Percentiles rank a stretch among this genome's conserved stretches.
These are phyloP conservation scores for Drosophila repletoides DNA, from an alignment of 1,140 invertebrate species.

Conservation along the genomic window DNA sequence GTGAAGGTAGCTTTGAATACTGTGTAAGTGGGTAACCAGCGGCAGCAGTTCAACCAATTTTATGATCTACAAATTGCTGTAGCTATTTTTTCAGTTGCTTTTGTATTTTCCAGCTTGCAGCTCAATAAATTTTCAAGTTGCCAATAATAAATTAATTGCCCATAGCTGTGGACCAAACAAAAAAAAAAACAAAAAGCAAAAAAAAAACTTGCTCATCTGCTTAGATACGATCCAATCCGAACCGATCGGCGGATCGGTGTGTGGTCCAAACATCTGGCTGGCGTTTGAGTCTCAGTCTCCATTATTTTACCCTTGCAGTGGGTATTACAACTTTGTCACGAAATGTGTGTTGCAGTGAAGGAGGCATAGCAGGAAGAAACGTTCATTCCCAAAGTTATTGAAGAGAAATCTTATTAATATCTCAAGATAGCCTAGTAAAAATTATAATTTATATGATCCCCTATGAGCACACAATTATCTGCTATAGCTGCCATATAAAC, in stretches of 20 bases:
- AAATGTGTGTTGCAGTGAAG: too few relatives aligned
- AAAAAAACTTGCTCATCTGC: constrained; percentile 58
- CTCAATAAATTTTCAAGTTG: constrained; percentile 72
- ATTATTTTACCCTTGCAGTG: too few relatives aligned
- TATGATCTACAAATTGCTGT: constrained; percentile 77
- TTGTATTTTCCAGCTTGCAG: constrained; percentile 17
- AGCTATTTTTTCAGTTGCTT: constrained; percentile 45
- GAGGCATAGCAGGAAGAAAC: too few relatives aligned
- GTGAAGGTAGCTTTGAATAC: too few relatives aligned
- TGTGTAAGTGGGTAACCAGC: constrained; percentile 40
- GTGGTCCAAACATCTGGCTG: too few relatives aligned
- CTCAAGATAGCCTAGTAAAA: too few relatives aligned
- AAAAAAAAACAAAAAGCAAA: constrained; percentile 10
- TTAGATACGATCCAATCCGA: constrained; percentile 40
- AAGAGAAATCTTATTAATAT: too few relatives aligned
- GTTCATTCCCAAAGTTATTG: too few relatives aligned
- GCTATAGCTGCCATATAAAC: too few relatives aligned
- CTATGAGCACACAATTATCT: constrained; percentile 15
- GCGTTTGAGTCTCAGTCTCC: too few relatives aligned
- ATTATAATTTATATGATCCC: too few relatives aligned
- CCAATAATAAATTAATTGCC: constrained; percentile 80
- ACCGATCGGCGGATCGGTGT: constrained; percentile 26
- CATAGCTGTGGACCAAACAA: constrained; percentile 36
- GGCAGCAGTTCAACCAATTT: constrained; percentile 43
- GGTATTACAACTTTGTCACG: too few relatives aligned